Evolutionary conservation across 2,888 invertebrate species (phyloP), one percentile per base, ranked within the genome.

Genomic region (Seira ritae): DNA sequence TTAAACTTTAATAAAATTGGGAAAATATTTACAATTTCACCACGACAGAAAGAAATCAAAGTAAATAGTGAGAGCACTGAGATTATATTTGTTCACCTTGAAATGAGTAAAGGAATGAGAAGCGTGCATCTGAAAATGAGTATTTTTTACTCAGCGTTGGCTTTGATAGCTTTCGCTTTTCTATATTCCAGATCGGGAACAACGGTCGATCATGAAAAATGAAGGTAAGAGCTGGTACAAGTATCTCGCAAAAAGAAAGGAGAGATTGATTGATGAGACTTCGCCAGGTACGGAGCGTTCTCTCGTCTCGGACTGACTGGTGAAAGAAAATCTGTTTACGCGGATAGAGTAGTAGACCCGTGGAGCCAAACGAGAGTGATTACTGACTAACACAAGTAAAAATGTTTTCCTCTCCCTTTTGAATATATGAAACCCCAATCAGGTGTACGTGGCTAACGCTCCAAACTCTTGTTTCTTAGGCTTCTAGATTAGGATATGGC

Each of bases 281-380:
- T 72, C 74, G 66, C 71, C 80, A 80, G 80, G 80, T 81, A 81
- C 72, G 60, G 46, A 69, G 55, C 55, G 50, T 70, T 80, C 74
- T 81, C 75, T 75, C 74, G 75, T 70, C 75, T 72, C 37, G 37
- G 80, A 81, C 80, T 81, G 75, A 81, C 80, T 81, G 80, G 74
- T 81, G 80, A 81, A 75, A 65, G 75, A 75, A 81, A 81, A 81
- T 75, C 69, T 71, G 65, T 69, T 80, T 79, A 55, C 20, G 31
- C 19, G 50, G 66, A 71, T 31, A 55, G 55, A 55, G 68, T 19
- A 65, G 66, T 19, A 75, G 80, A 81, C 42, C 80, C 22, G 75
- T 71, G 75, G 69, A 81, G 75, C 55, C 75, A 75, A n/a, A 55
- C 55, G 55, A 55, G 69, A 81, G 31, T 81, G 80, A 75, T 81